Evolutionary conservation across 2,113 vertebrate genomes (phyloP), one percentile per base, ranked within the genome.

Genomic region (Tor tambroides): DNA sequence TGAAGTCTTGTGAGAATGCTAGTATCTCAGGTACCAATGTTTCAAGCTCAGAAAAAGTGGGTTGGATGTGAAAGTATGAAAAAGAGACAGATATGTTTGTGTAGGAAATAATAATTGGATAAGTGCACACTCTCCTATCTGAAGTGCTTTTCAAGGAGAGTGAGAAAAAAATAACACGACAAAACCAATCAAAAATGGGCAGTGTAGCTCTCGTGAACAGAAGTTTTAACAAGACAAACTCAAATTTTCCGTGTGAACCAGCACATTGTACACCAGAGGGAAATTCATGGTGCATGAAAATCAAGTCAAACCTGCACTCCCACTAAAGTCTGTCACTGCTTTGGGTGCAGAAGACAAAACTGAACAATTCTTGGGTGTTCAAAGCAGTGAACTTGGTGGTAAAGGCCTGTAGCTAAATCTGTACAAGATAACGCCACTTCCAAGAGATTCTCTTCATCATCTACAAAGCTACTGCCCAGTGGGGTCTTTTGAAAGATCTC

Each of bases 301-400:
- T 74, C 67, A 75, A 84, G 83, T 59, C 23, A 84, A 75, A 84
- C 83, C 83, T 84, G 82, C 21, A 38, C 54, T 38, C 56, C 78
- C 51, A 80, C 54, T 61, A 11, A 80, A 56, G 11, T 35, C 69
- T 38, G 17, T 71, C 17, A 74, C 46, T 74, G 67, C 21, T 84
- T 84, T 30, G 21, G 19, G 61, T 67, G 61, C 61, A 67, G 28
- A 67, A 1, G 10, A 56, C 49, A 78, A 78, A 54, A 78, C 30
- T 28, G 26, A 79, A 61, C 26, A 30, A 51, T 59, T 72, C 4
- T n/a, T 12, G 5, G 17, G 59, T 6, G 59, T 28, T 81, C 11
- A 30, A 82, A 84, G 49, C 17, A 19, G 28, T 56, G 51, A 56
- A 84, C 67, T 59, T 74, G 46, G 15, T 12, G 21, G 38, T 74